Conservation (phyloP, 2,113 vertebrate genomes). For the Cacatua alba region DNA sequence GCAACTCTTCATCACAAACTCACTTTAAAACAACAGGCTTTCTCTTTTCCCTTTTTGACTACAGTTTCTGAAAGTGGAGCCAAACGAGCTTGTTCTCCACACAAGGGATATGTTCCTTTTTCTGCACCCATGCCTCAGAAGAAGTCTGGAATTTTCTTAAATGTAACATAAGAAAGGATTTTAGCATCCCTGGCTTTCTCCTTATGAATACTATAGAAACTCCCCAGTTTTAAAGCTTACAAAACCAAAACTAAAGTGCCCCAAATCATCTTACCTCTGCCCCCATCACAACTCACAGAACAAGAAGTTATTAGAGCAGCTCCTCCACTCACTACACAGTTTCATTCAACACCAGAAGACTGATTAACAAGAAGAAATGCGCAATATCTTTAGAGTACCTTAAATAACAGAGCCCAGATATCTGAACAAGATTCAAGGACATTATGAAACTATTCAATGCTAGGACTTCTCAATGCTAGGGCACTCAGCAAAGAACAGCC, state of each 20-base stretch:
- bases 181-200: neutral
- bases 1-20: neutral
- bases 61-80: neutral
- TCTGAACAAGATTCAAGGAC: fast-evolving
- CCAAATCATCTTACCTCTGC: neutral
- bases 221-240: neutral
- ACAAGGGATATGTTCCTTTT: neutral
- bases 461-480: neutral
- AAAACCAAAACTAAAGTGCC: neutral
- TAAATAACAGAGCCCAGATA: neutral
- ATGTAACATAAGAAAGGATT: neutral
- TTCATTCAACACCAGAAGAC: neutral
- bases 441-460: neutral
- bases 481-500: neutral
- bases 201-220: neutral
- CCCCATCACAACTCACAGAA: neutral
- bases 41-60: neutral
- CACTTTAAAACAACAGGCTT: neutral
- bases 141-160: neutral
- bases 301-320: neutral
- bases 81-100: neutral
- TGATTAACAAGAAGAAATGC: neutral
- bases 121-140: neutral
- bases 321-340: neutral
- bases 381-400: neutral